Evolutionary conservation across 37 sponge, comb jelly and placozoan genomes (phyloP), one percentile per base, ranked within the genome.

Genomic region (Geodia barretti): DNA sequence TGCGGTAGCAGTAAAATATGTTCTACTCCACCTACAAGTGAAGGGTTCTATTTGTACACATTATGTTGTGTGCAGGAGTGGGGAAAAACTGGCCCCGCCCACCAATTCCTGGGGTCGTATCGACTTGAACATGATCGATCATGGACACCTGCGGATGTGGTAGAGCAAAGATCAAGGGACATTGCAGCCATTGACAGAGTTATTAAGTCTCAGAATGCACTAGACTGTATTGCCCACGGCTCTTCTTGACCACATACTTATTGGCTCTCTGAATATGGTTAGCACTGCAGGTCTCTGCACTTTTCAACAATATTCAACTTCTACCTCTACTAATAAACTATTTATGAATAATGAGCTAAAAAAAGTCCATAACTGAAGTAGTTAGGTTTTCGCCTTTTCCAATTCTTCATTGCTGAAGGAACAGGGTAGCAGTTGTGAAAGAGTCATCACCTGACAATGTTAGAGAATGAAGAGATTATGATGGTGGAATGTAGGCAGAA

Each of bases 91-190:
- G 68, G 75, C 40, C 91, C 91, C 11, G 54, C 54, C 54, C 91
- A 94, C 40, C 47, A 60, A 2, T 81, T 69, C 77, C 68, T 84
- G 0, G 95, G 86, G 35, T 88, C 90, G 1, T 94, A 83, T 41
- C 33, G 70, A 3, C 62, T 87, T 39, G 91, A 91, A 72, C 64
- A 77, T 58, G 95, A 94, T 58, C 76, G 77, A 29, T 91, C 92
- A 8, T 94, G 95, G 95, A 94, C 95, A 9, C 83, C 89, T 21
- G 23, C 60, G 0, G 89, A 87, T 8, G 58, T 84, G 37, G 37
- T 94, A 0, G 83, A 81, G 39, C 43, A 84, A 39, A 80, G 84
- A 28, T 64, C 40, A 28, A 88, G 39, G 36, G 92, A 91, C 74
- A 73, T 91, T 42, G 83, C 60, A 0, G 62, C 87, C 30, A 93